phyloP scores from a whole-genome alignment of 1,140 invertebrate genomes.

The Diploscapter pachys region DNA sequence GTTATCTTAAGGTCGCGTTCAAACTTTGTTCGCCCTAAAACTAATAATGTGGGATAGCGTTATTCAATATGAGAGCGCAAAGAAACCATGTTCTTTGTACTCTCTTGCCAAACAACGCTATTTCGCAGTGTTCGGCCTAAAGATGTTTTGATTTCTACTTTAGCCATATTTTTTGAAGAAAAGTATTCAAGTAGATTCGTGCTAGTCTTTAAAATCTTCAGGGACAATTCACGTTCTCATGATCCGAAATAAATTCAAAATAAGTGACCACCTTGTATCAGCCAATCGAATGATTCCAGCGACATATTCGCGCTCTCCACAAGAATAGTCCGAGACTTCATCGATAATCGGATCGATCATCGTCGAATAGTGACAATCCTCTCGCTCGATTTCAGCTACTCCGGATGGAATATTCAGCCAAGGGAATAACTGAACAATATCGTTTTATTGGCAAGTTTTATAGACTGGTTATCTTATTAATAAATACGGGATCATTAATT shows the following conservation, averaged over 20 bases:
- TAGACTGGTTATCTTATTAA: constrained; percentile 29
- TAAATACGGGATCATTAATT: constrained; percentile 2
- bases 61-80: no score
- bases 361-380: constrained; percentile 52
- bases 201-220: no score
- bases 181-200: no score
- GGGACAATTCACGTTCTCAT: no score
- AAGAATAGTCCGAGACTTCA: constrained; percentile 41
- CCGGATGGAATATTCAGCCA: constrained; percentile 55
- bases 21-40: no score
- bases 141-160: neutral
- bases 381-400: constrained; percentile 47
- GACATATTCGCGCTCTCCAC: constrained; percentile 49
- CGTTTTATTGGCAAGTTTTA: constrained; percentile 14
- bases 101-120: neutral
- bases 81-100: no score
- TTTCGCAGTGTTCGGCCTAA: constrained; percentile 1
- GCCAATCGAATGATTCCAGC: constrained; percentile 52
- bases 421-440: constrained; percentile 48
- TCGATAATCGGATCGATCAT: constrained; percentile 55
- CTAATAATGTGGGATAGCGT: no score
- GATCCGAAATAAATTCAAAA: no score
- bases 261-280: constrained; percentile 48
- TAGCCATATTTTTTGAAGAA: no score
- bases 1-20: no score